Conservation (phyloP, 1,140 invertebrate species). For the Lepidotrigona ventralis region DNA sequence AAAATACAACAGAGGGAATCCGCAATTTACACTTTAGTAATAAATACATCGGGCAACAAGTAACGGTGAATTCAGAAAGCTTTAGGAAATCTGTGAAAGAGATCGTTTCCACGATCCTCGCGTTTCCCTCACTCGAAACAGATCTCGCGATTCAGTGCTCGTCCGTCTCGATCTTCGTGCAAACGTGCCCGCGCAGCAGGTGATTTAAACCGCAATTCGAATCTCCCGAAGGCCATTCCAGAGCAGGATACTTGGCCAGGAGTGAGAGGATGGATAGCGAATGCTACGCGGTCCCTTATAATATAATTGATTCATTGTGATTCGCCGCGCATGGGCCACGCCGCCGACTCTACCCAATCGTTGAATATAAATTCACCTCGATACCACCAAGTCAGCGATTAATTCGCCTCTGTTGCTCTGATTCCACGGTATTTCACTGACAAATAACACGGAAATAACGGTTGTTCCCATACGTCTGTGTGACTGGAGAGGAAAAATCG, state of each 20-base stretch:
- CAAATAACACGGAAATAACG: too few relatives aligned
- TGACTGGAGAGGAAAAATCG: too few relatives aligned
- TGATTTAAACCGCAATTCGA: slow-evolving; percentile 17
- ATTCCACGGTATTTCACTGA: slow-evolving; percentile 16
- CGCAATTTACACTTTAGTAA: not conserved
- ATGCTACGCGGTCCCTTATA: not conserved
- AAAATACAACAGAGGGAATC: not conserved
- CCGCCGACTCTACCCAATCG: not conserved
- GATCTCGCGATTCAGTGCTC: not conserved
- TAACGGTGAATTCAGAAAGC: not conserved
- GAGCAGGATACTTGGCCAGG: not conserved
- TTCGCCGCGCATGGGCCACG: not conserved
- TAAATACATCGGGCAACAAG: not conserved
- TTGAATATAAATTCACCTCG: slow-evolving; percentile 25
- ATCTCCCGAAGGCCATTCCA: not conserved
- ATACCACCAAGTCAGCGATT: slow-evolving; percentile 27
- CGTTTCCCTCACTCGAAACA: not conserved
- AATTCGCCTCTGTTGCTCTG: slow-evolving; percentile 9
- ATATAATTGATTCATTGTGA: slow-evolving; percentile 42
- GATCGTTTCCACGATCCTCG: not conserved
- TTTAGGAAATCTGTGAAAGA: not conserved
- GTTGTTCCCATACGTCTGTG: too few relatives aligned
- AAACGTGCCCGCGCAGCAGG: not conserved
- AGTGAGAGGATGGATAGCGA: not conserved
- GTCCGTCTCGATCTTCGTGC: not conserved